phyloP scores from a whole-genome alignment of 2,797 vertebrate species.

The Galago senegalensis region DNA sequence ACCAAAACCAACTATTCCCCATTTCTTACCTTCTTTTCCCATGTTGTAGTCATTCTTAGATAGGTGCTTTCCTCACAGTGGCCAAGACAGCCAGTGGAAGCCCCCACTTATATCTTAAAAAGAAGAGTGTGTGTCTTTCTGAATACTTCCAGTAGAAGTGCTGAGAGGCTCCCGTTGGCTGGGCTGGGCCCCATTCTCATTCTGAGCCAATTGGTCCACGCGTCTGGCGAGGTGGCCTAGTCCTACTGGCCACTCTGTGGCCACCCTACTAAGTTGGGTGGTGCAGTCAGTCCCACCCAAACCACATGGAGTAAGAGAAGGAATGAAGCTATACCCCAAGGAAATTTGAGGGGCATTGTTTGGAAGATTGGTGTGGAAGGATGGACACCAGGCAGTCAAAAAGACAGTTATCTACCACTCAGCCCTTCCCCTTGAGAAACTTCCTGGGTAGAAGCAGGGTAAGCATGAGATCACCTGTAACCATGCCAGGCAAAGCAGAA shows the following conservation, averaged over 20 bases:
- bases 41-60: neutral
- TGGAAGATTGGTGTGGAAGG: neutral
- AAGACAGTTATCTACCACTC: neutral
- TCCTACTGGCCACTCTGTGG: neutral
- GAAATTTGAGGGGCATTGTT: neutral
- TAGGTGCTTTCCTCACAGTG: neutral
- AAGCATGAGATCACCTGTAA: neutral
- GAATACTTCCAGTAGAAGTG: neutral
- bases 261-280: neutral
- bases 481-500: neutral
- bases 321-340: neutral
- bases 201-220: neutral
- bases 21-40: neutral
- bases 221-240: neutral
- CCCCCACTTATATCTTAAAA: neutral
- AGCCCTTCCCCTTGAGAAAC: neutral
- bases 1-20: neutral
- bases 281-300: neutral
- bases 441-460: neutral
- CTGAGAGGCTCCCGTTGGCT: neutral
- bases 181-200: neutral
- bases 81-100: neutral
- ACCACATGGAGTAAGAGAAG: neutral
- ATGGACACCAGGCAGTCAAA: neutral
- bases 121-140: neutral